Evolutionary conservation across 2,888 invertebrate genomes (phyloP).

Genomic region (Margaritifera margaritifera): DNA sequence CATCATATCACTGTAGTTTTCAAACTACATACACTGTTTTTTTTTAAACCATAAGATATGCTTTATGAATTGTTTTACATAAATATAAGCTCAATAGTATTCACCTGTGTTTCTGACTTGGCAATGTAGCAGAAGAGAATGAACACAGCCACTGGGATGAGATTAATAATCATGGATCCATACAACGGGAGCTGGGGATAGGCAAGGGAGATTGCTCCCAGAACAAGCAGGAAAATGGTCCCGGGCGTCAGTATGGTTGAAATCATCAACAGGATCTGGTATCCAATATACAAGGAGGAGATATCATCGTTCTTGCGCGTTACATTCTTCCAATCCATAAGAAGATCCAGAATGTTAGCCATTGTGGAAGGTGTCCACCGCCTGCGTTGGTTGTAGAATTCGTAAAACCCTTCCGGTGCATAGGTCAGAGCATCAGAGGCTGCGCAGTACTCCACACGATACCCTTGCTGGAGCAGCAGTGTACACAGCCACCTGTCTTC

Average conservation of each 20-base stretch:
- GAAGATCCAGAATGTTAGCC: constrained; percentile 97
- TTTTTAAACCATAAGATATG: too few species aligned
- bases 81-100: too few species aligned
- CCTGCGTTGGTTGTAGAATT: constrained; percentile 96
- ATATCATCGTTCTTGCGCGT: constrained; percentile 98
- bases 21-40: too few species aligned
- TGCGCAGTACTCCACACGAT: constrained; percentile 98
- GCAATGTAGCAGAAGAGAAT: constrained; percentile 59
- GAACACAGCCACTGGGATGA: constrained; percentile 60
- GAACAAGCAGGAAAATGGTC: constrained; percentile 81
- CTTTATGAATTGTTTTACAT: too few species aligned
- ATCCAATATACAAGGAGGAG: constrained; percentile 76
- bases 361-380: constrained; percentile 99
- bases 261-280: constrained; percentile 61
- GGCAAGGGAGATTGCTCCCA: constrained; percentile 59
- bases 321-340: constrained; percentile 57
- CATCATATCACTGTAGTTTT: too few species aligned
- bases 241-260: constrained; percentile 98
- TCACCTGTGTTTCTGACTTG: constrained; percentile 79
- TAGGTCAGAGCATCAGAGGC: constrained; percentile 99
- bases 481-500: constrained; percentile 99
- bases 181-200: constrained; percentile 75
- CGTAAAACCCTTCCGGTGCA: constrained; percentile 84
- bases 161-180: constrained; percentile 75
- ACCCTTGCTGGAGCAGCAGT: constrained; percentile 94